Conservation (phyloP, 1,140 invertebrate species). For the Lineus longissimus region DNA sequence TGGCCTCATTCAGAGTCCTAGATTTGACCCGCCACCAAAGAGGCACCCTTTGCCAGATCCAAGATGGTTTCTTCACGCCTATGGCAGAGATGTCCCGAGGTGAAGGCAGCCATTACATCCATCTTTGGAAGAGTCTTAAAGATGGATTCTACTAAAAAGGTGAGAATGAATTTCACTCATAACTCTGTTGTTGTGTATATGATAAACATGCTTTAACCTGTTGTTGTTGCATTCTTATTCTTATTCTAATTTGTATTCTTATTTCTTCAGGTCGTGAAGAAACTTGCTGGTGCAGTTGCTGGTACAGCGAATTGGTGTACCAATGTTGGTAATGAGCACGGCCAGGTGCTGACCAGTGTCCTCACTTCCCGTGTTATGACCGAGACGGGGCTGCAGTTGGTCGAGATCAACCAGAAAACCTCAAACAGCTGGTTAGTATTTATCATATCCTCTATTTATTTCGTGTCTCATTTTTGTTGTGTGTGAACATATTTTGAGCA, state of each 20-base stretch:
- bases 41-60: slow-evolving; percentile 8
- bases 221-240: neutral
- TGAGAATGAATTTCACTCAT: neutral
- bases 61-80: slow-evolving; percentile 24
- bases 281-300: neutral
- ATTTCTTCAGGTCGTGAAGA: slow-evolving; percentile 2
- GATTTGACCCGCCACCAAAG: slow-evolving; percentile 8
- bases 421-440: no score
- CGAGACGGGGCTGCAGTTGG: no score
- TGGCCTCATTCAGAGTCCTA: neutral
- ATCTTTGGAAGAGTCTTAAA: slow-evolving; percentile 27
- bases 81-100: slow-evolving; percentile 21
- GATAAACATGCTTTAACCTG: neutral
- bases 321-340: slow-evolving; percentile 6
- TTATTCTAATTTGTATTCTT: neutral
- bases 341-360: neutral
- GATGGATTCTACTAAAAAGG: slow-evolving; percentile 28
- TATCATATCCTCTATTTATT: no score
- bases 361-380: no score
- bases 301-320: neutral
- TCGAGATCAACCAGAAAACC: no score
- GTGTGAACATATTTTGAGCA: no score
- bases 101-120: slow-evolving; percentile 28
- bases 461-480: no score
- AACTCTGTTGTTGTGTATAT: no score